phyloP scores from a whole-genome alignment of 2,113 vertebrate genomes.

The Erpornis zantholeuca region DNA sequence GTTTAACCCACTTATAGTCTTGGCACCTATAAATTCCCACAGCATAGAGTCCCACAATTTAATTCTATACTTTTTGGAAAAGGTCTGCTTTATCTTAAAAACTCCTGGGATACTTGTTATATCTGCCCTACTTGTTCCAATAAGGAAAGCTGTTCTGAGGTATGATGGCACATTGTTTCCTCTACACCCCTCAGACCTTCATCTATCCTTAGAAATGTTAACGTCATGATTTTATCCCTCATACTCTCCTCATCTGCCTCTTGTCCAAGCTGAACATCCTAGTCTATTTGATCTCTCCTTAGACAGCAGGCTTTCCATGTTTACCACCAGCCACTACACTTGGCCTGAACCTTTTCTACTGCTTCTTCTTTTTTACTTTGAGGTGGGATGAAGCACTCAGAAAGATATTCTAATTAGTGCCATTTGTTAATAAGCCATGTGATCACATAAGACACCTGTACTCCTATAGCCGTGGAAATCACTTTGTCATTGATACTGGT shows the following conservation, averaged over 20 bases:
- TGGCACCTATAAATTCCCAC: neutral
- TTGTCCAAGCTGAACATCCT: neutral
- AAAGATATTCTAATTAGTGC: neutral
- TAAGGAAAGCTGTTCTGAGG: neutral
- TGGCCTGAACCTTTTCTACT: neutral
- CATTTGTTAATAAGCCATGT: neutral
- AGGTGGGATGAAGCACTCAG: neutral
- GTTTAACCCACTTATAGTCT: neutral
- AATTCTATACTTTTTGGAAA: neutral
- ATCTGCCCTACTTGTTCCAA: neutral
- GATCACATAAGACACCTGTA: neutral
- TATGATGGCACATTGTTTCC: neutral
- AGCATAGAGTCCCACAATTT: neutral
- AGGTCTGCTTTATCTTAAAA: neutral
- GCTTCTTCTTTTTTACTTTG: neutral
- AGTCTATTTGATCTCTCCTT: neutral
- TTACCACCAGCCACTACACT: neutral
- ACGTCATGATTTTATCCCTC: neutral
- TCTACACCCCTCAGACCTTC: neutral
- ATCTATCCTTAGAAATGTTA: neutral
- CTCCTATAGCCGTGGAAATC: accelerated
- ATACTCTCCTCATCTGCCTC: neutral
- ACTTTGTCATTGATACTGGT: neutral
- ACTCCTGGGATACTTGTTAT: neutral
- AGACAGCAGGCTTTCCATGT: neutral